Evolutionary conservation across 2,113 vertebrate species (phyloP).

Genomic region (Cettia cetti): DNA sequence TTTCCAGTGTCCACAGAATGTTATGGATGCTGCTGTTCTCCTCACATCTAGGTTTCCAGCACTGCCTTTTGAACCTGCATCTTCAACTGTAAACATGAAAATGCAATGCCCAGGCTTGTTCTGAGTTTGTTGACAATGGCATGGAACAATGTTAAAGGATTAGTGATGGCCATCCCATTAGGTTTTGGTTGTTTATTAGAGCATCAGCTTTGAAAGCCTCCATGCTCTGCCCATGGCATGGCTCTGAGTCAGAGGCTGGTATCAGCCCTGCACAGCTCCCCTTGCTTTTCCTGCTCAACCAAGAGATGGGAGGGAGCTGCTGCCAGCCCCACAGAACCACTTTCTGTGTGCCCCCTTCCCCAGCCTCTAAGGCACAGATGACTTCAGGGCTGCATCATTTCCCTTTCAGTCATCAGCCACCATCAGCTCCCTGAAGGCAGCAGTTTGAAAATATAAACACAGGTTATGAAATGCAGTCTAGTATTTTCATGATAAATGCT

Average conservation of each 20-base stretch:
- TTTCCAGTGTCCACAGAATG: neutral
- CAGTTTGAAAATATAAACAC: neutral
- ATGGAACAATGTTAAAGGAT: neutral
- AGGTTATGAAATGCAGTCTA: neutral
- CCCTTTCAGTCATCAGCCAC: neutral
- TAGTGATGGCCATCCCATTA: neutral
- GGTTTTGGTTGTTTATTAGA: neutral
- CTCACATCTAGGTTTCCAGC: neutral
- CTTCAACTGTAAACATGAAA: neutral
- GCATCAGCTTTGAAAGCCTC: neutral
- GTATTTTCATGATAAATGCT: neutral
- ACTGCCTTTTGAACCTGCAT: neutral
- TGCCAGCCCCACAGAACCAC: neutral
- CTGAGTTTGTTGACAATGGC: neutral
- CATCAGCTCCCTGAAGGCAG: neutral
- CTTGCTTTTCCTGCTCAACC: neutral
- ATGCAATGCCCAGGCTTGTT: neutral
- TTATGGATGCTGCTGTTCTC: neutral
- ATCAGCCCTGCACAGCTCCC: conserved; percentile 37
- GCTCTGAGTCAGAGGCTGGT: neutral
- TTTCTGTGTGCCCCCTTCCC: neutral
- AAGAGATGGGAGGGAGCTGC: neutral
- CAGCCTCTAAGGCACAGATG: neutral
- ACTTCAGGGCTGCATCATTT: neutral
- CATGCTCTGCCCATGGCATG: neutral